Percentiles rank a stretch among this genome's conserved stretches.
These are phyloP conservation scores for Ceratitis capitata DNA, from an alignment of 1,140 invertebrate genomes.

Conservation along the genomic window DNA sequence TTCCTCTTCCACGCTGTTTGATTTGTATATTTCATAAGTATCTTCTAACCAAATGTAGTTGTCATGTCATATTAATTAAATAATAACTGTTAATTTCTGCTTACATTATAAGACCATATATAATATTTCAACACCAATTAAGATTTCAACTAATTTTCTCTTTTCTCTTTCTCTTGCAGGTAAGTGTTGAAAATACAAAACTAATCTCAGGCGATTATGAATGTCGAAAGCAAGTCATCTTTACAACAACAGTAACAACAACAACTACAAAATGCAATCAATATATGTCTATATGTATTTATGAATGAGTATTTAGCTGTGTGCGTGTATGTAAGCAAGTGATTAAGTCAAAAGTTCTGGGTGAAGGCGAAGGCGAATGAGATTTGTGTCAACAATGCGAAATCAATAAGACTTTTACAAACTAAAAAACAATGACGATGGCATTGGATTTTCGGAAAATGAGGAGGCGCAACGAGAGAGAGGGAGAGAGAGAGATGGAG, in stretches of 20 bases:
- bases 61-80: neutral
- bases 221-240: neutral
- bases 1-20: no score
- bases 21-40: no score
- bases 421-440: neutral
- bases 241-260: no score
- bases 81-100: neutral
- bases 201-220: neutral
- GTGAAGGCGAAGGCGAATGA: neutral
- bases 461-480: neutral
- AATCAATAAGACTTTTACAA: slow-evolving; percentile 22
- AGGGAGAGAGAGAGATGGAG: neutral
- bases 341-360: neutral
- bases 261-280: neutral
- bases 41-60: neutral
- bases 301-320: neutral
- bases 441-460: neutral
- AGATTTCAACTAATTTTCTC: neutral
- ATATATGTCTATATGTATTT: no score
- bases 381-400: slow-evolving; percentile 36
- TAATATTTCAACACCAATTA: neutral
- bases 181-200: neutral
- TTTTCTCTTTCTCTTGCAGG: neutral
- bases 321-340: neutral
- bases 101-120: neutral